A percentile compares a stretch with the other conserved stretches of the same genome.
Evolutionary conservation across 2,888 invertebrate species (phyloP).

Genomic region (Empis stercorea): DNA sequence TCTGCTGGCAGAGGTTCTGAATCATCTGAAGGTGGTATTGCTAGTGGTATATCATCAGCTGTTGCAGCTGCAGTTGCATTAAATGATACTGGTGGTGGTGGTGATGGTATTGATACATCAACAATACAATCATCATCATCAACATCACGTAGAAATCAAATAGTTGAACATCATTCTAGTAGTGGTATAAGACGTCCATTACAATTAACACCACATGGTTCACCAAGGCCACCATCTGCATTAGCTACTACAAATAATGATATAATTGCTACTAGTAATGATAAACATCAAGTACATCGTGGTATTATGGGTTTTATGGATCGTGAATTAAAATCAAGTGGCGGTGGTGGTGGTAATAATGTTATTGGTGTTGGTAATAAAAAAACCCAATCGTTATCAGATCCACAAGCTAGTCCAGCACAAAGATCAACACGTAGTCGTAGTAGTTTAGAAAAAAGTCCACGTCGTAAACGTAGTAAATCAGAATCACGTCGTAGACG

Average conservation of each 20-base stretch:
- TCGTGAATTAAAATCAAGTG: slow-evolving; percentile 29
- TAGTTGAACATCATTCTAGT: slow-evolving; percentile 11
- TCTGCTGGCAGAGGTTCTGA: not conserved
- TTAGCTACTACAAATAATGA: slow-evolving; percentile 11
- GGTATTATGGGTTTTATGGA: slow-evolving; percentile 36
- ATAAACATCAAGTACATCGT: slow-evolving; percentile 29
- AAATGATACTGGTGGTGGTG: not conserved
- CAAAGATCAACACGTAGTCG: slow-evolving; percentile 34
- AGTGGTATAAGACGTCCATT: slow-evolving; percentile 30
- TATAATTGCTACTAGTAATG: too few species aligned
- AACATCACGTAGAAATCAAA: slow-evolving; percentile 13
- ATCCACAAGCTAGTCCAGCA: slow-evolving; percentile 36
- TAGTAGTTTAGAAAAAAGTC: slow-evolving; percentile 35
- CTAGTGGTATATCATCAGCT: not conserved
- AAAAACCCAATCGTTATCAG: slow-evolving; percentile 33
- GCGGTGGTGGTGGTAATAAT: slow-evolving; percentile 9
- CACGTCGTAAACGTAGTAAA: slow-evolving; percentile 36
- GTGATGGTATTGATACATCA: not conserved
- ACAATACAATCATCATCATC: not conserved
- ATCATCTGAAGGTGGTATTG: not conserved
- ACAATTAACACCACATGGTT: slow-evolving; percentile 2
- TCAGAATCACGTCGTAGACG: slow-evolving; percentile 35
- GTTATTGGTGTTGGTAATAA: slow-evolving; percentile 21
- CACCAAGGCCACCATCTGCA: not conserved
- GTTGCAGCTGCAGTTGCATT: not conserved